Evolutionary conservation across 2,888 invertebrate species (phyloP).

Genomic region (Pilophorus perplexus): DNA sequence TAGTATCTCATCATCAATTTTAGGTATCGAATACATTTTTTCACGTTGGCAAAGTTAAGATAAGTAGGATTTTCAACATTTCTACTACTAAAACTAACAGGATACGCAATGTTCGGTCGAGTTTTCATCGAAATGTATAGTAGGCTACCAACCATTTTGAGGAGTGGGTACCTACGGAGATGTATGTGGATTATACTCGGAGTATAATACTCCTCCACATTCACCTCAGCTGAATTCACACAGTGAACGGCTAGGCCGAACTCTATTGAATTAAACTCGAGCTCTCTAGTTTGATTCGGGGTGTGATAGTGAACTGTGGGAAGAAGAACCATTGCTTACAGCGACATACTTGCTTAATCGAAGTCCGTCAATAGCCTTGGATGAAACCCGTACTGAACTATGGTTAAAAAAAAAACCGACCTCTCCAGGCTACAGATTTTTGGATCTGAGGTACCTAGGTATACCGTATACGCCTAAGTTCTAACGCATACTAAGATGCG

Average conservation of each 20-base stretch:
- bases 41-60: neutral
- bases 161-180: too few species aligned
- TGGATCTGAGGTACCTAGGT: constrained; percentile 49
- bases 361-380: constrained; percentile 45
- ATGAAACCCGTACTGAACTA: constrained; percentile 49
- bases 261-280: constrained; percentile 48
- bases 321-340: constrained; percentile 50
- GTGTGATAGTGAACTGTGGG: constrained; percentile 49
- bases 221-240: constrained; percentile 45
- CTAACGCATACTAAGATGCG: constrained; percentile 48
- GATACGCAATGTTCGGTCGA: constrained; percentile 5
- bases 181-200: too few species aligned
- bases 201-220: too few species aligned
- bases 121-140: constrained; percentile 12
- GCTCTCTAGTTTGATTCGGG: constrained; percentile 48
- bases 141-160: constrained; percentile 11
- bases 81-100: constrained; percentile 4
- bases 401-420: constrained; percentile 49
- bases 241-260: constrained; percentile 45
- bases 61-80: constrained; percentile 7
- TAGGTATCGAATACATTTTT: neutral
- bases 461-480: constrained; percentile 49
- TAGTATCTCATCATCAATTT: too few species aligned
- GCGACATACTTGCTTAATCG: constrained; percentile 50
- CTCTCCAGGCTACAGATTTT: too few species aligned